These are phyloP conservation scores for Asbolus verrucosus DNA, from an alignment of 1,140 invertebrate species.

Conservation along the genomic window DNA sequence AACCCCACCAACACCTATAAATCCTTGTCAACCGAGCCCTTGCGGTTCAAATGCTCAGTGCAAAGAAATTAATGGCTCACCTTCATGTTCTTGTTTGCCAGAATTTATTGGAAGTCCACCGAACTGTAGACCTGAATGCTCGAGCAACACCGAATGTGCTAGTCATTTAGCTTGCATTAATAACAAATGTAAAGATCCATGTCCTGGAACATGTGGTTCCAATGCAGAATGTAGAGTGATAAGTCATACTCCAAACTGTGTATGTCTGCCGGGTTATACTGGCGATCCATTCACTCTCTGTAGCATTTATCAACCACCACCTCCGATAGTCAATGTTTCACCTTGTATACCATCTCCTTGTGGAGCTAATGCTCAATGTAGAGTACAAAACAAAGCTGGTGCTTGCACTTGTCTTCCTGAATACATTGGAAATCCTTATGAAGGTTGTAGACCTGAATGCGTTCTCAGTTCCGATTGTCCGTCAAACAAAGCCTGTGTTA, in stretches of 20 bases:
- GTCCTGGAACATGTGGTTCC: slow-evolving; percentile 77
- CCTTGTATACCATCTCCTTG: slow-evolving; percentile 76
- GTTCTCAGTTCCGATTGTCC: slow-evolving; percentile 84
- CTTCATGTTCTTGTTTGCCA: slow-evolving; percentile 76
- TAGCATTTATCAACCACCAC: slow-evolving; percentile 58
- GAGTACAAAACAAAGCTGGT: slow-evolving; percentile 72
- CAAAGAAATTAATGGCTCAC: slow-evolving; percentile 70
- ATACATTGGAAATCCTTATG: slow-evolving; percentile 76
- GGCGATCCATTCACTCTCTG: slow-evolving; percentile 78
- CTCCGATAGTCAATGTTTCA: slow-evolving; percentile 62
- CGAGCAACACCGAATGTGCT: slow-evolving; percentile 81
- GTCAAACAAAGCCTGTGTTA: slow-evolving; percentile 81
- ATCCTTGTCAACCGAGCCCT: slow-evolving; percentile 73
- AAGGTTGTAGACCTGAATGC: slow-evolving; percentile 83
- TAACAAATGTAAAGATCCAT: slow-evolving; percentile 81
- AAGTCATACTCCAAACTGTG: slow-evolving; percentile 79
- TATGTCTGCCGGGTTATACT: slow-evolving; percentile 73
- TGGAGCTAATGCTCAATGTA: slow-evolving; percentile 76
- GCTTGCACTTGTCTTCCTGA: slow-evolving; percentile 74
- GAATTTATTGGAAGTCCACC: slow-evolving; percentile 80
- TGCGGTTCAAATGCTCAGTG: slow-evolving; percentile 78
- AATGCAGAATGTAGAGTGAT: slow-evolving; percentile 78
- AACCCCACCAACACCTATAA: slow-evolving; percentile 56
- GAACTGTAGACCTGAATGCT: slow-evolving; percentile 82
- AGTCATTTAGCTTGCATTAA: slow-evolving; percentile 76